Evolutionary conservation across 1,140 invertebrate genomes (phyloP), one percentile per base, ranked within the genome.

Genomic region (Venustaconcha ellipsiformis): DNA sequence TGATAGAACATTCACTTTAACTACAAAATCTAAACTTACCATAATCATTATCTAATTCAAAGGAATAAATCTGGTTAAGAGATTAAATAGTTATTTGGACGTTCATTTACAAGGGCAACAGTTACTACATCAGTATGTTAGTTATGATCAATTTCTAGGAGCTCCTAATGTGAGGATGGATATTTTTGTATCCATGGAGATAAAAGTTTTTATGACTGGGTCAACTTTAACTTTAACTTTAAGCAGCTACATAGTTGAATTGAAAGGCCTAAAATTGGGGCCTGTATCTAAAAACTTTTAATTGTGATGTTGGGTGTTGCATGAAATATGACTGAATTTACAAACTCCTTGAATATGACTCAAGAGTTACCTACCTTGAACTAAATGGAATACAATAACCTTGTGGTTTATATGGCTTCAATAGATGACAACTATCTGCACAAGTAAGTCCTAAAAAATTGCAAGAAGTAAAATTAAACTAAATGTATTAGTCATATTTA

Each of bases 341-440:
- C 13, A 48, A 67, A 15, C 4, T 1, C 14, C 48, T 48, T 15
- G 14, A 30, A 23, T 37, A 4, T 37, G 55, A 56, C 20, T 67
- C 18, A 48, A 3, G 30, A 68, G 30, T 23, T 1, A 56, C 56
- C 18, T 74, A 74, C 67, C 72, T 57, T 58, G 30, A 13, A 72
- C 74, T 74, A 37, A 79, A 82, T 20, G 72, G 72, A 57, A 79
- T 79, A n/a, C 68, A 37, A 56, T 79, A 82, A 0, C 78, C 79
- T 18, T 65, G 67, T 18, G n/a, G 13, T 59, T 12, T 48, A 8
- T 15, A 1, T 30, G 75, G 78, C 18, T 63, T 72, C 64, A 79
- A 56, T 20, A 66, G 58, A 59, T 60, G 58, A 62, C 18, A 48
- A 57, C 65, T 57, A 15, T 1, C 20, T 60, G 26, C 48, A 65